A percentile compares a stretch with the other conserved stretches of the same genome.
These are phyloP conservation scores for Chelonia mydas DNA, from an alignment of 2,797 vertebrate genomes.

Conservation along the genomic window DNA sequence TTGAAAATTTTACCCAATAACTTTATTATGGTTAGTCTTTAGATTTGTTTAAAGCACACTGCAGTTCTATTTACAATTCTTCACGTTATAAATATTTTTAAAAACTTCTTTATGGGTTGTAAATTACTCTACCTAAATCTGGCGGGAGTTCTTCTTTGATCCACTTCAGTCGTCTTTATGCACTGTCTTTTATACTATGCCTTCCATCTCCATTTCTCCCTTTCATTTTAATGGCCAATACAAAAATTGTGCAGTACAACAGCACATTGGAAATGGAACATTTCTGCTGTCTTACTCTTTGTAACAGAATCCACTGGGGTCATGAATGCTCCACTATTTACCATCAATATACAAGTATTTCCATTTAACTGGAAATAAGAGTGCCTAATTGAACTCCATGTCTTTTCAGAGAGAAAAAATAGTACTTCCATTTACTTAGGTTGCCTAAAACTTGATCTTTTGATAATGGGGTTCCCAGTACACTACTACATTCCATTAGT, in stretches of 20 bases:
- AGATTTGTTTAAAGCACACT: not conserved
- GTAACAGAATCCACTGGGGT: slow-evolving; percentile 13
- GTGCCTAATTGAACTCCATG: slow-evolving; percentile 57
- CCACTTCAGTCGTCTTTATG: not conserved
- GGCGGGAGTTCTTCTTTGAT: not conserved
- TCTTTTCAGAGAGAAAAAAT: slow-evolving; percentile 50
- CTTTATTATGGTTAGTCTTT: not conserved
- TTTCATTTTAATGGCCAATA: slow-evolving; percentile 37
- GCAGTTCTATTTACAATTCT: not conserved
- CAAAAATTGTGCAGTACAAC: not conserved
- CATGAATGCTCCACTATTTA: slow-evolving; percentile 21
- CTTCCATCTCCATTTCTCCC: not conserved
- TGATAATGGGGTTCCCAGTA: slow-evolving; percentile 36
- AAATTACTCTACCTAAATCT: not conserved
- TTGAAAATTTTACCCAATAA: not conserved
- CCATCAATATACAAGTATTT: slow-evolving; percentile 26
- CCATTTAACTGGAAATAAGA: slow-evolving; percentile 24
- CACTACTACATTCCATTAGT: slow-evolving; percentile 40
- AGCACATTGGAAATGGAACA: not conserved
- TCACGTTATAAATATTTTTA: slow-evolving; percentile 12
- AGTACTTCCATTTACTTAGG: slow-evolving; percentile 19
- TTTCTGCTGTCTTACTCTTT: slow-evolving; percentile 3
- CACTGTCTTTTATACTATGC: not conserved
- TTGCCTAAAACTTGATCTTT: slow-evolving; percentile 50
- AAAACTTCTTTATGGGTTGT: slow-evolving; percentile 6